Evolutionary conservation across 2,113 vertebrate genomes (phyloP), one percentile per base, ranked within the genome.

Genomic region (Rallus limicola): DNA sequence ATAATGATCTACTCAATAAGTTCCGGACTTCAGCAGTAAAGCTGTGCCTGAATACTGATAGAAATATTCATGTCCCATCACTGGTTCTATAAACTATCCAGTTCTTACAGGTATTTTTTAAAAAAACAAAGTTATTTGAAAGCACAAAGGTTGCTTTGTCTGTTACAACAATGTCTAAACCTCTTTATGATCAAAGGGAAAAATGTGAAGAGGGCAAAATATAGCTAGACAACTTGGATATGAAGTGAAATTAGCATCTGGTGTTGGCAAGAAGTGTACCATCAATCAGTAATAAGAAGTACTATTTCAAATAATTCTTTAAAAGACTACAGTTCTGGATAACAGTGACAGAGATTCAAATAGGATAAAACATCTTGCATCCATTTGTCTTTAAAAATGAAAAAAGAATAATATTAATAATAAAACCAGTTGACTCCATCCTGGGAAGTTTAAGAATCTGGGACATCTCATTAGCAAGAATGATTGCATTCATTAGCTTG

Each of bases 381-480:
- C 18, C 55, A 65, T 52, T 94, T 92, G 63, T 91, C 83, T 82
- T 95, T 86, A 65, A 88, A 69, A 87, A 38, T 26, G 40, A 59
- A 69, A 69, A 16, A 23, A 13, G 5, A 55, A 6, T 36, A 84
- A 0, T 56, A n/a, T n/a, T n/a, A 81, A 9, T 55, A 71, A 89
- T 74, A 89, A 83, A 96, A 81, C 17, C 17, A 46, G 44, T 46
- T 46, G 16, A 46, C 8, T 18, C 44, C 44, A 18, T 46, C 44
- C 44, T 9, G 17, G 44, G 82, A 94, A 90, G 59, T 93, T 93
- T 95, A 86, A 94, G 93, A 81, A 97, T 96, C 90, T 96, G 94
- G 88, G 91, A 70, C 80, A 89, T 86, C 92, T 96, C 12, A 74
- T 95, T 95, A 96, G 82, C 86, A 96, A 96, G 92, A 95, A 76